phyloP scores from a whole-genome alignment of 1,140 invertebrate genomes.

The Plectrocnemia conspersa region DNA sequence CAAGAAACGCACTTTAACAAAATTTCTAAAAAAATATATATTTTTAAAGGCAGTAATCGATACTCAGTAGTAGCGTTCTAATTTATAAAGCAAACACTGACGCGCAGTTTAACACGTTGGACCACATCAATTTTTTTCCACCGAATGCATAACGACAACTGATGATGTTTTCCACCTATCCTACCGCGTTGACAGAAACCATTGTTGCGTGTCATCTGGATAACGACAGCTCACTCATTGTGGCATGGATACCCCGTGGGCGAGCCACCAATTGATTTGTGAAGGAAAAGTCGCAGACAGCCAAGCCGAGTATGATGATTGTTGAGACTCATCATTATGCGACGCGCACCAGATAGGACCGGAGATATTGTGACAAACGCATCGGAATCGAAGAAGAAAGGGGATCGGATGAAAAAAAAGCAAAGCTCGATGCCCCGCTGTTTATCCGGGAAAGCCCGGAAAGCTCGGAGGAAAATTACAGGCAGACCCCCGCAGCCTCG shows the following conservation, averaged over 20 bases:
- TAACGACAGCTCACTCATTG: slow-evolving; percentile 4
- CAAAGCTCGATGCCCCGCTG: too few species aligned
- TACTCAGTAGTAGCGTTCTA: too few species aligned
- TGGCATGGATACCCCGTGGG: slow-evolving; percentile 13
- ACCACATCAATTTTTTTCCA: too few species aligned
- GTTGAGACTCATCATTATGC: slow-evolving; percentile 7
- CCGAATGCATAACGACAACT: slow-evolving; percentile 2
- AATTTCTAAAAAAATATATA: too few species aligned
- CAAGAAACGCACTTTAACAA: too few species aligned
- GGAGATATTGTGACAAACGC: too few species aligned
- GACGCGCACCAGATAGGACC: slow-evolving; percentile 8
- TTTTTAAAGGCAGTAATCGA: too few species aligned
- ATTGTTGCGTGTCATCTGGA: slow-evolving; percentile 7
- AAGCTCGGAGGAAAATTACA: slow-evolving; percentile 33
- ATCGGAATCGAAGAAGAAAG: too few species aligned
- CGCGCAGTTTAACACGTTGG: too few species aligned
- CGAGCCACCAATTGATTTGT: slow-evolving; percentile 19
- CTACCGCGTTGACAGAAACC: slow-evolving; percentile 8
- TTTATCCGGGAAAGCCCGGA: slow-evolving; percentile 29
- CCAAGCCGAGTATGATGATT: background rate
- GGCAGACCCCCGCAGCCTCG: slow-evolving; percentile 14
- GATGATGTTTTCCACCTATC: background rate
- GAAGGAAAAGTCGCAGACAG: slow-evolving; percentile 10
- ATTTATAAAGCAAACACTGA: too few species aligned
- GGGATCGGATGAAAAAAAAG: too few species aligned